Conservation (phyloP, 2,113 vertebrate genomes). For the Rallus limicola region DNA sequence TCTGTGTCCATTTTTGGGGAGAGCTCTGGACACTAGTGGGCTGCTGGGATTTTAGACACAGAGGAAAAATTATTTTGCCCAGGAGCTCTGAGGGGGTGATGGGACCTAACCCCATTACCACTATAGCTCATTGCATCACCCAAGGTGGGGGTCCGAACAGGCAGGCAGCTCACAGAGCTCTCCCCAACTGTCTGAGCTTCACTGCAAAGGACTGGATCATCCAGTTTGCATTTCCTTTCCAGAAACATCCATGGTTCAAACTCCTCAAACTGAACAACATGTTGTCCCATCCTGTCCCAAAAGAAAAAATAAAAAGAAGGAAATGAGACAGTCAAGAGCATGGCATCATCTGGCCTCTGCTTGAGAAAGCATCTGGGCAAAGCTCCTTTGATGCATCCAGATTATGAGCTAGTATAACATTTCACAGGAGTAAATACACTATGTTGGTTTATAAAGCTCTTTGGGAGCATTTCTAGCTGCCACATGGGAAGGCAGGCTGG, state of each 20-base stretch:
- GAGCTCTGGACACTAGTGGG: not conserved
- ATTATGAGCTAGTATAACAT: not conserved
- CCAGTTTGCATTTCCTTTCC: not conserved
- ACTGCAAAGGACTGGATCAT: not conserved
- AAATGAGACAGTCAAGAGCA: not conserved
- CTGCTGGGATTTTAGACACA: not conserved
- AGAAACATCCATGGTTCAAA: not conserved
- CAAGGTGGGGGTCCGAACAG: rapidly evolving
- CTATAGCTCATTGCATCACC: not conserved
- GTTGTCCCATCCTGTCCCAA: not conserved
- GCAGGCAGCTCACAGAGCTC: not conserved
- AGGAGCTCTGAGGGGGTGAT: not conserved
- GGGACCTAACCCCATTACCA: not conserved
- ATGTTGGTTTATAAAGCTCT: not conserved
- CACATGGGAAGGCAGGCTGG: not conserved
- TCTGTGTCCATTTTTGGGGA: not conserved
- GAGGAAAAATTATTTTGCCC: not conserved
- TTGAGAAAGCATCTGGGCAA: not conserved
- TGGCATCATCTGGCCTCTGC: not conserved
- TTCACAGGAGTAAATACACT: not conserved
- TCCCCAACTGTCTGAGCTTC: not conserved
- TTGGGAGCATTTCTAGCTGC: not conserved
- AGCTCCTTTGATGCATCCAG: not conserved
- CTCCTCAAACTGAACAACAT: not conserved
- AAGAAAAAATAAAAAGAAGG: not conserved